Evolutionary conservation across 2,797 vertebrate genomes (phyloP).

Genomic region (Thalassophryne amazonica): DNA sequence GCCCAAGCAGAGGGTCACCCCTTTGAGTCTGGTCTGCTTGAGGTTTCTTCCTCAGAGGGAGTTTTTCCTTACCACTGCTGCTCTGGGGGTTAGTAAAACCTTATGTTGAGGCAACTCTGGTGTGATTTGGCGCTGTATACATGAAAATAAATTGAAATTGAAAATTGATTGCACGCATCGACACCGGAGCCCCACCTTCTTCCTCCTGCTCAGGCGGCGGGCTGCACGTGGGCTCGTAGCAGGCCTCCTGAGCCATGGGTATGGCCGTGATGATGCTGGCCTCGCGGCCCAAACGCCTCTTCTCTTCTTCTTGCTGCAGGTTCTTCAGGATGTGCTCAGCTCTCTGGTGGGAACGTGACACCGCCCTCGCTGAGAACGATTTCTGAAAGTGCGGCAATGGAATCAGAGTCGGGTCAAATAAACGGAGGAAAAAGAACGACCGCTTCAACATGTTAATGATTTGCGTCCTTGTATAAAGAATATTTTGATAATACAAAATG

Average conservation of each 20-base stretch:
- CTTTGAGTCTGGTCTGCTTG: too few relatives aligned
- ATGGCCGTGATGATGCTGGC: slow-evolving; percentile 98
- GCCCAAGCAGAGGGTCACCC: too few relatives aligned
- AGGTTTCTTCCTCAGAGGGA: too few relatives aligned
- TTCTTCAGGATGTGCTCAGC: slow-evolving; percentile 98
- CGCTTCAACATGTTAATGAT: too few relatives aligned
- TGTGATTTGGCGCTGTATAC: too few relatives aligned
- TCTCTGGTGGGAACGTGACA: slow-evolving; percentile 96
- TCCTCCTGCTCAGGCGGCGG: slow-evolving; percentile 95
- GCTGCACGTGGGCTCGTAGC: slow-evolving; percentile 95
- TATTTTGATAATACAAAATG: slow-evolving; percentile 44
- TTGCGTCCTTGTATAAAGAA: too few relatives aligned
- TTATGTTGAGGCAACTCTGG: too few relatives aligned
- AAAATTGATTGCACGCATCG: too few relatives aligned
- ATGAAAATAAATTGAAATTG: too few relatives aligned
- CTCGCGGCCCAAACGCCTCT: slow-evolving; percentile 92
- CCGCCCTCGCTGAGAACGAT: slow-evolving; percentile 96
- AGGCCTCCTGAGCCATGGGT: slow-evolving; percentile 95
- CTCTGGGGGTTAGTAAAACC: too few relatives aligned
- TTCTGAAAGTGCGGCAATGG: slow-evolving; percentile 76
- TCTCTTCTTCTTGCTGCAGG: slow-evolving; percentile 97
- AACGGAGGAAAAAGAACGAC: slow-evolving; percentile 2
- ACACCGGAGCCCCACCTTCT: slow-evolving; percentile 84
- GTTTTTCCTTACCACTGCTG: too few relatives aligned
- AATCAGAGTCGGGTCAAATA: slow-evolving; percentile 8